Base-by-base conservation (phyloP, 2,113 vertebrate genomes). In the Motacilla tschutschensis region DNA sequence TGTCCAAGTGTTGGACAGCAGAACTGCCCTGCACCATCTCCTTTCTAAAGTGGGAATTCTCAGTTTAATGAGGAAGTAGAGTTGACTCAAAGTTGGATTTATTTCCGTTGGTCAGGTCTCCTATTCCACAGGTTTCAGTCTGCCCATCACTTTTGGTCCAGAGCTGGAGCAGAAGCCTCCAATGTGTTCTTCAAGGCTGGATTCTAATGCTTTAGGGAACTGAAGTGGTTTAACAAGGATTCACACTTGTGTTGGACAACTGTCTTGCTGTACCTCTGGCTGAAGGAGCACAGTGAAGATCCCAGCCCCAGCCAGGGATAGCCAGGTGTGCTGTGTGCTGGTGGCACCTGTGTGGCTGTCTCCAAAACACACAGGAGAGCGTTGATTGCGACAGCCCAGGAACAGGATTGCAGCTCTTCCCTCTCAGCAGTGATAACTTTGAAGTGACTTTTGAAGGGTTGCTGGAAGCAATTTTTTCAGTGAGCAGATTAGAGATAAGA, bases 401-500 rank as follows among this genome's bases (percentile, higher is more conserved):
- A 41, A 6, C 2, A 2, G 13, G 29, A 18, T 38, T 54, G 51
- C 64, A 51, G 57, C 74, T 59, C 48, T 83, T 89, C 44, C 55
- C 66, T 85, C 77, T 53, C 72, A 54, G 63, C 41, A 17, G 1
- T 8, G 51, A 35, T 82, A 79, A 82, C 86, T 89, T 85, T 44
- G 46, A 93, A 81, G 79, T 75, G 66, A 85, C 93, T 93, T 92
- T 70, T 73, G 71, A 73, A 91, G 67, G 44, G 60, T n/a, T 86
- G 86, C 83, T 90, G 79, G 73, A 64, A 93, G 76, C 76, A 5
- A 5, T 87, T 64, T 79, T 93, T 64, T 74, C 51, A 57, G 75
- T 17, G 83, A 66, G 63, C 40, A 91, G 86, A 88, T 88, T 50
- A 76, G 81, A 91, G 90, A 87, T 92, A 91, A 93, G 88, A 35